Evolutionary conservation across 2,113 vertebrate species (phyloP).

Genomic region (Bagarius yarrelli): DNA sequence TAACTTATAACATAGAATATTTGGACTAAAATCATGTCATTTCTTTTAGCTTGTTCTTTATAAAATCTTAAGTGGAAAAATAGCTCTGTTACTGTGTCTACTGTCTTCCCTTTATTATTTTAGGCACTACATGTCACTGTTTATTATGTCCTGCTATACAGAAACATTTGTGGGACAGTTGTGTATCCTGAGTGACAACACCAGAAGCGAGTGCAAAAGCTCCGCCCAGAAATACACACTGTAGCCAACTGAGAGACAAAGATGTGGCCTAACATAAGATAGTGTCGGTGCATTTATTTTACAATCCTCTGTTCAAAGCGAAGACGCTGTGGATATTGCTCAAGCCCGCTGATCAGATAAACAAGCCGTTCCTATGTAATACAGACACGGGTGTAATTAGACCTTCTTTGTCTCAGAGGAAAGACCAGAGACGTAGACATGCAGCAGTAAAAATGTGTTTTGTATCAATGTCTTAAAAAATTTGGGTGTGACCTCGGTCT

Average conservation of each 20-base stretch:
- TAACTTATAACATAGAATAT: neutral
- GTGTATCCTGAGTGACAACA: constrained; percentile 23
- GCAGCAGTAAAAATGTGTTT: constrained; percentile 66
- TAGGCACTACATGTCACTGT: constrained; percentile 15
- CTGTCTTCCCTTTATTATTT: neutral
- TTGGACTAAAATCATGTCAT: constrained; percentile 9
- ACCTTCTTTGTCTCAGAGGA: constrained; percentile 65
- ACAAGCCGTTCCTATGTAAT: constrained; percentile 70
- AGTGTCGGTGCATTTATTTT: neutral
- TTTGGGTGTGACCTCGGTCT: constrained; percentile 47
- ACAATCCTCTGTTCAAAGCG: neutral
- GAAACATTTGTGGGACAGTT: constrained; percentile 21
- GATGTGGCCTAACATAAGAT: neutral
- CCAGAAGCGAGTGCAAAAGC: neutral
- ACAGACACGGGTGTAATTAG: constrained; percentile 74
- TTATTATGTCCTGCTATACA: neutral
- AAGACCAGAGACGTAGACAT: constrained; percentile 65
- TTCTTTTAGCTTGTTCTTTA: neutral
- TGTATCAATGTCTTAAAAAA: constrained; percentile 60
- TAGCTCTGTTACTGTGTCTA: neutral
- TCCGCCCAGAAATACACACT: neutral
- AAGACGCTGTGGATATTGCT: constrained; percentile 55
- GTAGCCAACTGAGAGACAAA: neutral
- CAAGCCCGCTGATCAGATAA: constrained; percentile 65
- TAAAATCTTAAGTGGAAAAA: neutral